Evolutionary conservation across 2,888 invertebrate species (phyloP).

Genomic region (Lycophotia porphyrea): DNA sequence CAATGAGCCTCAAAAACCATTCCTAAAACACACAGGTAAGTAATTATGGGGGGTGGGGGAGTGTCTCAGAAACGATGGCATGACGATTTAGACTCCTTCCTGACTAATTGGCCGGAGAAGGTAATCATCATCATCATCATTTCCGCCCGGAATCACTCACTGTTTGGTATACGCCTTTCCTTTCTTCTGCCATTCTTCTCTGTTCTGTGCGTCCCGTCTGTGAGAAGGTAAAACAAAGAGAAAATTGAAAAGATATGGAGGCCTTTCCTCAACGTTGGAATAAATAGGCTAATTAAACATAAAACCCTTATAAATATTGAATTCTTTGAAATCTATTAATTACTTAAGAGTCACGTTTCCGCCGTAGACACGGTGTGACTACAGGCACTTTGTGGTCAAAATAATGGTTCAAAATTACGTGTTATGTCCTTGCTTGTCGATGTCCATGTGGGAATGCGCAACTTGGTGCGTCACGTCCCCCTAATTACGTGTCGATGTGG

Average conservation of each 20-base stretch:
- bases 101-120: not conserved
- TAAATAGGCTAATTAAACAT: not conserved
- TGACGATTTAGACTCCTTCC: not conserved
- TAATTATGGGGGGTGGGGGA: not conserved
- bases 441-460: constrained; percentile 85
- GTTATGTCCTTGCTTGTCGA: constrained; percentile 85
- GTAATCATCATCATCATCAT: too few species aligned
- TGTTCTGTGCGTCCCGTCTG: too few species aligned
- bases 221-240: not conserved
- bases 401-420: constrained; percentile 88
- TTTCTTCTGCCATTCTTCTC: too few species aligned
- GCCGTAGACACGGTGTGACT: constrained; percentile 75
- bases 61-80: not conserved
- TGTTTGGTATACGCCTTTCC: too few species aligned
- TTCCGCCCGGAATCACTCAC: too few species aligned
- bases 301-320: not conserved
- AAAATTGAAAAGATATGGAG: not conserved
- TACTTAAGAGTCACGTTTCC: not conserved
- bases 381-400: constrained; percentile 83
- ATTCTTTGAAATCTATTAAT: not conserved
- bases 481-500: constrained; percentile 86
- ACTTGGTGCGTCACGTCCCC: constrained; percentile 85
- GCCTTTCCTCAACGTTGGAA: not conserved
- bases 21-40: not conserved
- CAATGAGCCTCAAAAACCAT: not conserved